Evolutionary conservation across 2,888 invertebrate species (phyloP).

Genomic region (Sepiola atlantica): DNA sequence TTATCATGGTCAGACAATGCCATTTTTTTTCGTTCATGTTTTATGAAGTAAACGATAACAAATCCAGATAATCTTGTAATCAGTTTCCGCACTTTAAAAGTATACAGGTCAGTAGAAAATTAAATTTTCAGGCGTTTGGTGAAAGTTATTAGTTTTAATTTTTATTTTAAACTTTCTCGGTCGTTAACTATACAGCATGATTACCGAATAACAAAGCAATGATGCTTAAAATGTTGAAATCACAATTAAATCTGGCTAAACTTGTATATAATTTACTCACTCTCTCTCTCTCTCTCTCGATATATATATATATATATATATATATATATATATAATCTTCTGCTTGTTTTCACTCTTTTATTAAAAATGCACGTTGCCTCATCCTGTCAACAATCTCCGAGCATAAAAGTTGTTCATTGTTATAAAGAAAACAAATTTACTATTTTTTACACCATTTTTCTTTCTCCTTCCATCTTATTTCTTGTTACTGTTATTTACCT

Average conservation of each 20-base stretch:
- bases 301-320: too few species aligned
- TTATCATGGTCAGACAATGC: too few species aligned
- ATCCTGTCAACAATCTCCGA: constrained; percentile 24
- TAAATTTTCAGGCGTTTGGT: too few species aligned
- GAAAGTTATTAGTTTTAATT: too few species aligned
- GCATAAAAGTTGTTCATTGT: neutral
- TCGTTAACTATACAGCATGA: too few species aligned
- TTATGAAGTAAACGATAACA: too few species aligned
- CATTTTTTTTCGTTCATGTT: too few species aligned
- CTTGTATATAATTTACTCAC: neutral
- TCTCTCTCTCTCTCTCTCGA: neutral
- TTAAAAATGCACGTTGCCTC: neutral
- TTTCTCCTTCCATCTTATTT: neutral
- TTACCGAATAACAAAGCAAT: neutral
- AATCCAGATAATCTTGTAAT: too few species aligned
- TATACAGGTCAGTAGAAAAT: too few species aligned
- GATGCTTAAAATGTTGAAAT: neutral
- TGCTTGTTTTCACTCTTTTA: neutral
- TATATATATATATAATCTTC: too few species aligned
- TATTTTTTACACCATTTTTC: constrained; percentile 8
- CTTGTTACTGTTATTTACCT: neutral
- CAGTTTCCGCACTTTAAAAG: too few species aligned
- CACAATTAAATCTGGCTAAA: neutral
- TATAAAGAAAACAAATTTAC: constrained; percentile 32
- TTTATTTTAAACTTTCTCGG: too few species aligned